Percentiles rank a stretch among this genome's conserved stretches.
phyloP scores from a whole-genome alignment of 2,888 invertebrate genomes.

The Rhagonycha lutea region DNA sequence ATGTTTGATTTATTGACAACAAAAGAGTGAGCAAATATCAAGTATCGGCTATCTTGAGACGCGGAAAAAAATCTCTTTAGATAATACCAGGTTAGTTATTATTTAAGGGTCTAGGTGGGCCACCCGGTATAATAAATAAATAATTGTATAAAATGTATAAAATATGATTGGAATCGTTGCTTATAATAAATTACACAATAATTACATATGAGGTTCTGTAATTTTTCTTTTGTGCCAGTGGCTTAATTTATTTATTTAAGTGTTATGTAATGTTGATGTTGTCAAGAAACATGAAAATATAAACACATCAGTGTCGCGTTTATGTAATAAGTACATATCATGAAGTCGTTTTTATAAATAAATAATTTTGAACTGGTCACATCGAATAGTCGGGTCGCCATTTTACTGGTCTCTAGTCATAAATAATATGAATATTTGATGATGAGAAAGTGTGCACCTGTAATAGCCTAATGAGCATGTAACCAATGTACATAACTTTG shows the following conservation, averaged over 20 bases:
- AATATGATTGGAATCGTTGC: no score
- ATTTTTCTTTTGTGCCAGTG: background rate
- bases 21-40: no score
- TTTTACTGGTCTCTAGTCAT: conserved; percentile 30
- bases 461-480: conserved; percentile 23
- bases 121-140: no score
- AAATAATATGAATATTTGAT: conserved; percentile 30
- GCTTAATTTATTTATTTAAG: background rate
- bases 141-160: no score
- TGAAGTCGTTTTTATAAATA: conserved; percentile 11
- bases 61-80: no score
- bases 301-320: background rate
- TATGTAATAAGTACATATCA: background rate
- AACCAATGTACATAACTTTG: conserved; percentile 6
- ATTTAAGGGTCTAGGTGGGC: no score
- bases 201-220: no score
- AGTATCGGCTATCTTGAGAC: no score
- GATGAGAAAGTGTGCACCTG: conserved; percentile 21
- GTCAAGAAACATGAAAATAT: background rate
- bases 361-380: conserved; percentile 23
- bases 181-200: no score
- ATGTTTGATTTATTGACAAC: no score
- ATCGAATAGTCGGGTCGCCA: conserved; percentile 26
- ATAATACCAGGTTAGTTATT: no score
- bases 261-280: background rate